Evolutionary conservation across 2,888 invertebrate genomes (phyloP), one percentile per base, ranked within the genome.

Genomic region (Crocallis elinguaria): DNA sequence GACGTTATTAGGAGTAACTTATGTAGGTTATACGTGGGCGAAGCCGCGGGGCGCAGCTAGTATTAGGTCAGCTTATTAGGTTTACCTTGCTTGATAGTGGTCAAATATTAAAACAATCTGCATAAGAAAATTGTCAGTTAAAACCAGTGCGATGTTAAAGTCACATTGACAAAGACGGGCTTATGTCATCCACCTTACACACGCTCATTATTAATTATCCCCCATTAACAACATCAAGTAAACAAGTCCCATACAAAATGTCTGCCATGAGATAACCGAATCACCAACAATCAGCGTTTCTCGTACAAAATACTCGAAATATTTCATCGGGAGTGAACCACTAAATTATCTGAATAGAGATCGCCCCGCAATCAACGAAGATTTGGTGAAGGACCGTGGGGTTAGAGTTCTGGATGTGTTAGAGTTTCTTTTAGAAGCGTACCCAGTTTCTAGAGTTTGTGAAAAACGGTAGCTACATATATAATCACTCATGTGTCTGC

Each of bases 271-370:
- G 80, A 79, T 82, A 85, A 82, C 77, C 69, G 73, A 75, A 77
- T 82, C 79, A 70, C 71, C 70, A 63, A 72, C 79, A 82, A 86
- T 88, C 86, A 86, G 70, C 72, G 65, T 63, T n/a, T 48, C 50
- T 3, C 65, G 60, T 49, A 58, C 66, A 68, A 66, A 75, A 72
- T 64, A 67, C 70, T 63, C 62, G 70, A 74, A 72, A 86, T 88
- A 86, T 88, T 84, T 88, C 88, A 86, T 82, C 75, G 72, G 67
- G 70, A 74, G 77, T 63, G 82, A 77, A 81, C 77, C 86, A 86
- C 84, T 88, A 85, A 89, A 88, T 91, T 89, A 90, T 91, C 88
- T 88, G 82, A 87, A 88, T 85, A 79, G 82, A 80, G 84, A 90
- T 89, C 90, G 82, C 82, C 79, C 86, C 83, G 78, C 84, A 86